Evolutionary conservation across 1,140 invertebrate genomes (phyloP), one percentile per base, ranked within the genome.

Genomic region (Oppia nitens): DNA sequence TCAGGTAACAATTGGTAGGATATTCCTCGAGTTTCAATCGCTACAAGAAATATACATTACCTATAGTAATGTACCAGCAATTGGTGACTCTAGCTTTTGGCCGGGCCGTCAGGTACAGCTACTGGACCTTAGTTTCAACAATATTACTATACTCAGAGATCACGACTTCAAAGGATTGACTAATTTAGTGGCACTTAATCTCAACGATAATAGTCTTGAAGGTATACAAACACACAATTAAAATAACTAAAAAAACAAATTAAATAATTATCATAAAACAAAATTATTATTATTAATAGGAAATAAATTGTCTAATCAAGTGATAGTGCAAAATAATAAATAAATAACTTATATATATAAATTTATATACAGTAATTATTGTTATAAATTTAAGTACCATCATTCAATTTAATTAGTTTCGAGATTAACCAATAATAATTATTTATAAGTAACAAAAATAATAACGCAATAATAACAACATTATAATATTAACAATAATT

Each of bases 21-120:
- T 84, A 47, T 83, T 84, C 69, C 74, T 77, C 17, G 73, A 77
- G 56, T 84, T 84, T 67, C 71, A 71, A 48, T 74, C 79, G 49
- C 72, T 87, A 26, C 78, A 83, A 69, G 81, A 85, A 68, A 71
- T 87, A 1, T 80, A 81, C 64, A 84, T 87, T 45, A 79, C 79
- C 1, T 76, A 80, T 60, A 85, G 83, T 1, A 82, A 82, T 66
- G 72, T 87, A 4, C 83, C 84, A 1, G 81, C 82, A 12, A 82
- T 87, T 59, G 84, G 85, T 0, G 77, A 79, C 58, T 78, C 83
- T 66, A 83, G 83, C 11, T 85, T 87, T 68, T 85, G 79, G 78
- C 82, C 82, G 2, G 75, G 85, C 1, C 77, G 75, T 55, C 78
- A 79, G 57, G 71, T 87, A 26, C 75, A 76, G 60, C 69, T 81